Base-by-base conservation (phyloP, 2,888 invertebrate genomes). In the Brenthis hecate region DNA sequence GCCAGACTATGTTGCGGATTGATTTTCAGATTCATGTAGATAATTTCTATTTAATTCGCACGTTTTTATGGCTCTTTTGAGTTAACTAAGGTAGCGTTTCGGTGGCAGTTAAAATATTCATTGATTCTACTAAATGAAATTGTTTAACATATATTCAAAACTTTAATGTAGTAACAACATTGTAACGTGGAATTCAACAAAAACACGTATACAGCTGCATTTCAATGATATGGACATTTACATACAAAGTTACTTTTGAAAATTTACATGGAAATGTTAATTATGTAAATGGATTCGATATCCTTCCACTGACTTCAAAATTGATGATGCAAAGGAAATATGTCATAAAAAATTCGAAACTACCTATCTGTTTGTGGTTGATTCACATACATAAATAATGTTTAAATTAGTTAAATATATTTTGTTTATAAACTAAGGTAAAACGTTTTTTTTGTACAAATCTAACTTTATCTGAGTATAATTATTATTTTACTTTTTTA, bases 161-260 rank as follows among this genome's bases (percentile, higher is more conserved):
- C 2, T 53, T 53, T 11, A 54, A 56, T 64, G 23, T 48, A 55
- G n/a, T 48, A 48, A 55, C 51, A 54, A 66, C 60, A 47, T 16
- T 61, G 32, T 56, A 66, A 60, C 54, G 64, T 60, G 60, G 58
- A 32, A 69, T 69, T 61, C 74, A 66, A 79, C 77, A 78, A 77
- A 78, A 81, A 81, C 78, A 79, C 62, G 66, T 74, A 78, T 75
- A 77, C 83, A 84, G 78, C 78, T 86, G 86, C 83, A 85, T 86
- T 84, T 80, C 74, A 86, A 89, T 81, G 80, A 75, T 72, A 74
- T 70, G 48, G 70, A 73, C 73, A 90, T 92, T 91, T 81, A 71
- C 91, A 91, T 89, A 91, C 91, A 91, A 91, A 90, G 90, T 88
- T 80, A 75, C 72, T 79, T 86, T 85, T 80, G 77, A 80, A 76